A percentile compares a stretch with the other conserved stretches of the same genome.
Evolutionary conservation across 2,888 invertebrate genomes (phyloP).

Genomic region (Agrenia bidenticulata): DNA sequence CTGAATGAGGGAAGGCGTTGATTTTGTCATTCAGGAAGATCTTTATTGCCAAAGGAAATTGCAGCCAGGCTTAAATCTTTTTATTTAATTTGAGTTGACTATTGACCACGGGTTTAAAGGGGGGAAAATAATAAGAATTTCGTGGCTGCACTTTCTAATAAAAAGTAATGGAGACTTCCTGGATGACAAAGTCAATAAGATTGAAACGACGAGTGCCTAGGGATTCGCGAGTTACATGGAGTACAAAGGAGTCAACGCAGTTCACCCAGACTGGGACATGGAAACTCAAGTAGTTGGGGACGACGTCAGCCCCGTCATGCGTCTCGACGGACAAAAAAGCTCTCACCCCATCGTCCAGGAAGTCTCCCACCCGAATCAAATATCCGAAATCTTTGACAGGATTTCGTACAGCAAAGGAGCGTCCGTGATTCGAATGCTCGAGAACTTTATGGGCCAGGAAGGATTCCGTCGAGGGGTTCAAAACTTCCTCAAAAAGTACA

Average conservation of each 20-base stretch:
- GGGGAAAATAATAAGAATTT: too few species aligned
- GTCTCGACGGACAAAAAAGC: slow-evolving; percentile 73
- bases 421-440: slow-evolving; percentile 74
- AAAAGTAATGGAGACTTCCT: background rate
- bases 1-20: slow-evolving; percentile 70
- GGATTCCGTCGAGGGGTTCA: slow-evolving; percentile 72
- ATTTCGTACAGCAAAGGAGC: slow-evolving; percentile 77
- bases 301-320: slow-evolving; percentile 67
- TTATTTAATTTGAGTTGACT: too few species aligned
- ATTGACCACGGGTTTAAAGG: too few species aligned
- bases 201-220: background rate
- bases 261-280: slow-evolving; percentile 78
- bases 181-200: background rate
- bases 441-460: slow-evolving; percentile 72
- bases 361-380: slow-evolving; percentile 82
- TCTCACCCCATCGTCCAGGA: slow-evolving; percentile 88
- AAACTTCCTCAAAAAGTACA: slow-evolving; percentile 69
- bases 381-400: slow-evolving; percentile 84
- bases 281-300: slow-evolving; percentile 72
- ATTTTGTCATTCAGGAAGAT: too few species aligned
- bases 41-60: too few species aligned
- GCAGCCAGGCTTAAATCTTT: too few species aligned
- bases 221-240: slow-evolving; percentile 90
- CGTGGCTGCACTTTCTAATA: too few species aligned
- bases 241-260: slow-evolving; percentile 71